These are phyloP conservation scores for Papio anubis DNA, from an alignment of 2,113 vertebrate species.

Conservation along the genomic window DNA sequence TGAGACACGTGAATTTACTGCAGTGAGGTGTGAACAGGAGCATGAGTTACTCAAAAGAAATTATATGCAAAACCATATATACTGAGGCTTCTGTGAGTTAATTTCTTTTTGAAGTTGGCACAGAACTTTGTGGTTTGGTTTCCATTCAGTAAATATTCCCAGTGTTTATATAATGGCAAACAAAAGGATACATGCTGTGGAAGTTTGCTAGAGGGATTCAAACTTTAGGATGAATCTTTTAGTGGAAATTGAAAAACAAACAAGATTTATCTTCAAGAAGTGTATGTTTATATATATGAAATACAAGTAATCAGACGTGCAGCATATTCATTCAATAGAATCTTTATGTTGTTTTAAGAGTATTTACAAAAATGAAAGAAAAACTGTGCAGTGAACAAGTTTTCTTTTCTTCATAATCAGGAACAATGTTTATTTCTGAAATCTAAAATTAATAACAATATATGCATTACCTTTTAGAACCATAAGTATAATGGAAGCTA, in stretches of 20 bases:
- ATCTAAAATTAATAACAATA: background rate
- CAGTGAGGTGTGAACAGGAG: background rate
- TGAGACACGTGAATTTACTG: background rate
- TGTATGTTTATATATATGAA: background rate
- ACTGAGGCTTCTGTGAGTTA: background rate
- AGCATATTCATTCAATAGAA: background rate
- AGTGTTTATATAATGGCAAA: background rate
- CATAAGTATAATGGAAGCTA: background rate
- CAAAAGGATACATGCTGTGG: background rate
- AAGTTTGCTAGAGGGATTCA: background rate
- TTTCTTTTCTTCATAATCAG: background rate
- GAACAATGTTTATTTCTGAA: background rate
- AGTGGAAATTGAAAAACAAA: background rate
- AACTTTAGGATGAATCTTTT: background rate
- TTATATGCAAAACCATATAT: background rate
- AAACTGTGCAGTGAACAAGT: background rate
- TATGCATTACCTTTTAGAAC: background rate
- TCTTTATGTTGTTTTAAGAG: background rate
- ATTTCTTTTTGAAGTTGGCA: background rate
- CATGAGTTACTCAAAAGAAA: background rate
- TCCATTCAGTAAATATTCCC: background rate
- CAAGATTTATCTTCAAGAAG: background rate
- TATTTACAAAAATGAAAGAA: background rate
- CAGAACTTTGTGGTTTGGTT: conserved; percentile 10
- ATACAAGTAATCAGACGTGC: background rate